These are phyloP conservation scores for Himalopsyche kuldschensis DNA, from an alignment of 2,888 invertebrate species.

Conservation along the genomic window DNA sequence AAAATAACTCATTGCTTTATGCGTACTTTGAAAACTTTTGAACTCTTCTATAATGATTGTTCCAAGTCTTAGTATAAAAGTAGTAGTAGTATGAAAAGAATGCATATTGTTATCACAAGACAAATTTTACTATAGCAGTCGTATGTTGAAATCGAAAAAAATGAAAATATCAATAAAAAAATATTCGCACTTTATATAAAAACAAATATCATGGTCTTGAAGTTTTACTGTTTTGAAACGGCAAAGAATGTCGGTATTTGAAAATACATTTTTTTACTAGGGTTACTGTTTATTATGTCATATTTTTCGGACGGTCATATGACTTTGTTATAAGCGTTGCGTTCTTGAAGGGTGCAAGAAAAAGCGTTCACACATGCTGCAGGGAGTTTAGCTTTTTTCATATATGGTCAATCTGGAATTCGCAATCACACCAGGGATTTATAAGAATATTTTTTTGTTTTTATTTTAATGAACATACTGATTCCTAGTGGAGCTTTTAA, in stretches of 20 bases:
- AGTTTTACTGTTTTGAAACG: neutral
- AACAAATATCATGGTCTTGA: neutral
- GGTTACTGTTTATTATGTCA: neutral
- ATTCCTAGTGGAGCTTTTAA: no score
- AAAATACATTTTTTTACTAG: neutral
- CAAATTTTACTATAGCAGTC: no score
- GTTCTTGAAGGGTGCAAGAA: neutral
- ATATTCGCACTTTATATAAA: neutral
- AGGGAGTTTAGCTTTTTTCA: neutral
- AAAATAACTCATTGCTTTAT: no score
- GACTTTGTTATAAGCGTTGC: neutral
- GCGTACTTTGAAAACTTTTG: no score
- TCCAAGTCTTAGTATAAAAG: no score
- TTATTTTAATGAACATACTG: no score
- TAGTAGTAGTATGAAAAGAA: no score
- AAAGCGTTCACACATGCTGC: neutral
- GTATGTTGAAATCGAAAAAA: neutral
- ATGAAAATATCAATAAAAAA: neutral
- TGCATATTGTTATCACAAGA: no score
- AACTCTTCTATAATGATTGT: no score
- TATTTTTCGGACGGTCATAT: neutral
- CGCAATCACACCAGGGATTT: neutral
- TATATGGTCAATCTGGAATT: neutral
- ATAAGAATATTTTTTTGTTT: no score
- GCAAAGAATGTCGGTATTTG: neutral